Conservation (phyloP, 1,140 invertebrate species). For the Pseudomyrmex pallidus region DNA sequence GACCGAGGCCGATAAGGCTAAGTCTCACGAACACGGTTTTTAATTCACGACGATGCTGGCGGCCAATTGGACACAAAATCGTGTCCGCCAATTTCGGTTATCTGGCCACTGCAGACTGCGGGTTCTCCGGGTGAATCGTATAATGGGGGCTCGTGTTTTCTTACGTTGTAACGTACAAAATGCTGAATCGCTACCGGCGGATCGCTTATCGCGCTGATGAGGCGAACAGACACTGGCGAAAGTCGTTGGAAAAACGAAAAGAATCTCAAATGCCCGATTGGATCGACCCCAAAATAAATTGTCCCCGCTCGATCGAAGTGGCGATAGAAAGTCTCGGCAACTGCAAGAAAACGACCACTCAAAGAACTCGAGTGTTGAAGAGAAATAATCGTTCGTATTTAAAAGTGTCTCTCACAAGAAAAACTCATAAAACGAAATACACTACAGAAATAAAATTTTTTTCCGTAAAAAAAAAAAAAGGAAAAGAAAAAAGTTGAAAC, state of each 20-base stretch:
- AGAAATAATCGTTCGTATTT: too few relatives aligned
- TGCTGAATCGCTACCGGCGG: constrained; percentile 69
- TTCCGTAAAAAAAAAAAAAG: too few relatives aligned
- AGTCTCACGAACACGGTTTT: constrained; percentile 38
- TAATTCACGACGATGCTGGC: constrained; percentile 39
- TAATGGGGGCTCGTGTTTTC: constrained; percentile 65
- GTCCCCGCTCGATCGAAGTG: background rate
- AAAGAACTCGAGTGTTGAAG: too few relatives aligned
- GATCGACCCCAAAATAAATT: constrained; percentile 38
- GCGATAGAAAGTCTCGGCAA: background rate
- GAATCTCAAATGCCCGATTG: background rate
- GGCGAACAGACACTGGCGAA: constrained; percentile 52
- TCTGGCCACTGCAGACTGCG: constrained; percentile 36
- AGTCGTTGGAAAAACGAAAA: background rate
- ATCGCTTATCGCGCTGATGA: constrained; percentile 75
- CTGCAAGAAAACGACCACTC: too few relatives aligned
- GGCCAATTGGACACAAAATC: constrained; percentile 54
- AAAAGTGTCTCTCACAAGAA: too few relatives aligned
- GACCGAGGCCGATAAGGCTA: constrained; percentile 23
- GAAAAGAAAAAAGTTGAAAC: too few relatives aligned
- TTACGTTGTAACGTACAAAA: constrained; percentile 69
- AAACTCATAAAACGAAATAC: too few relatives aligned
- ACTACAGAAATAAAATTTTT: too few relatives aligned
- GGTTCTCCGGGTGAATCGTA: constrained; percentile 41
- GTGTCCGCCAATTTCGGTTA: constrained; percentile 52